Conservation (phyloP, 2,797 vertebrate species). For the Lepus townsendii region DNA sequence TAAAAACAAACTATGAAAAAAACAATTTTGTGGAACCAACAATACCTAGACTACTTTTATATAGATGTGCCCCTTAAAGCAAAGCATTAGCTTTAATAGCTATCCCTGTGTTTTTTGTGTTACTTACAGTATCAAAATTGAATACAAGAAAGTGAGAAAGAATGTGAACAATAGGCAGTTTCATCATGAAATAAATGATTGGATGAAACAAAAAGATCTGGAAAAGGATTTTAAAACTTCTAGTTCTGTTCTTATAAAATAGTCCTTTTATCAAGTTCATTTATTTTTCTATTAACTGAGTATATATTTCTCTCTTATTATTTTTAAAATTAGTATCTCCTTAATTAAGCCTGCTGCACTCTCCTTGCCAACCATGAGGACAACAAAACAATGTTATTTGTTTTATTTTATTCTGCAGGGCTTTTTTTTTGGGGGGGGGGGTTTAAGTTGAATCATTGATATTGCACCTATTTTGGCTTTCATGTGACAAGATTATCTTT, state of each 20-base stretch:
- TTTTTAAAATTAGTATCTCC: slow-evolving; percentile 75
- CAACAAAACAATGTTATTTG: slow-evolving; percentile 85
- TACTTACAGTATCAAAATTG: slow-evolving; percentile 79
- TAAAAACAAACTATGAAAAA: slow-evolving; percentile 79
- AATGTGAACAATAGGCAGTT: slow-evolving; percentile 73
- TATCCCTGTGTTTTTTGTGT: slow-evolving; percentile 76
- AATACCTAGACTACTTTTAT: slow-evolving; percentile 79
- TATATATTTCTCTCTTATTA: slow-evolving; percentile 69
- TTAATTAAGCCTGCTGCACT: slow-evolving; percentile 73
- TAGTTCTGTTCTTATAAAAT: slow-evolving; percentile 31
- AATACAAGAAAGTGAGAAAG: slow-evolving; percentile 75
- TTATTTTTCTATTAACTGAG: slow-evolving; percentile 76
- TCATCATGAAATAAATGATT: slow-evolving; percentile 79
- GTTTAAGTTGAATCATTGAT: slow-evolving; percentile 79
- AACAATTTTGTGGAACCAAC: slow-evolving; percentile 78
- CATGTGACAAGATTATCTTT: slow-evolving; percentile 87
- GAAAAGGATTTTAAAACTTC: slow-evolving; percentile 64
- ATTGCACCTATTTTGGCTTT: slow-evolving; percentile 87
- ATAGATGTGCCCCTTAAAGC: slow-evolving; percentile 80
- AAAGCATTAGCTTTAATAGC: slow-evolving; percentile 80
- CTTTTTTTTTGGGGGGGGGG: slow-evolving; percentile 67
- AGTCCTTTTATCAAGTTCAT: background rate
- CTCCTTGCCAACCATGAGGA: slow-evolving; percentile 56
- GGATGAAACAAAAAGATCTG: slow-evolving; percentile 66
- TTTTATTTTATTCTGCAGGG: slow-evolving; percentile 76